Conservation (phyloP, 2,888 invertebrate genomes). For the Leucozona laternaria region DNA sequence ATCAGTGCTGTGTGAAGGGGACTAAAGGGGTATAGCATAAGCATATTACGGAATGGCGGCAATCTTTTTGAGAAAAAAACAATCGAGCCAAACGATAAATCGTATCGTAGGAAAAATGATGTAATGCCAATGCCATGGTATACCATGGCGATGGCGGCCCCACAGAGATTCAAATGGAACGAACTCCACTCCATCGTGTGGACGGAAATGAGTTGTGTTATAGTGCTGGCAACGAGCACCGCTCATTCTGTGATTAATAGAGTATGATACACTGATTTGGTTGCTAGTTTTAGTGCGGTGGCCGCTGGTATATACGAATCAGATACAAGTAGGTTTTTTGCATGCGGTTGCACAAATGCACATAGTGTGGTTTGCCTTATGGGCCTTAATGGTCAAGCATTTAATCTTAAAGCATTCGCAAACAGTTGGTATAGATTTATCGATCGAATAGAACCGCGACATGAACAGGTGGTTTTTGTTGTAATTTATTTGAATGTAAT, state of each 20-base stretch:
- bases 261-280: constrained; percentile 67
- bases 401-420: constrained; percentile 62
- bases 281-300: constrained; percentile 13
- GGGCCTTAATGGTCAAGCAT: constrained; percentile 68
- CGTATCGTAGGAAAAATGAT: constrained; percentile 70
- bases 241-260: constrained; percentile 68
- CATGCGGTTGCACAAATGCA: constrained; percentile 52
- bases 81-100: constrained; percentile 70
- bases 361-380: constrained; percentile 66
- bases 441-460: constrained; percentile 26
- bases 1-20: constrained; percentile 7
- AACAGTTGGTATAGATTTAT: constrained; percentile 62
- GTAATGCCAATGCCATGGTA: constrained; percentile 58
- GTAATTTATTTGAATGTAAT: constrained; percentile 66
- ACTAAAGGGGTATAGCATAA: neutral
- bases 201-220: constrained; percentile 68
- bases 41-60: constrained; percentile 63
- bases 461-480: constrained; percentile 62
- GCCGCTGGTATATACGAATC: constrained; percentile 30
- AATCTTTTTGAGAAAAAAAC: constrained; percentile 70
- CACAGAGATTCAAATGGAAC: constrained; percentile 44
- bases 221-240: constrained; percentile 21
- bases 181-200: constrained; percentile 42
- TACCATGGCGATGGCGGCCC: constrained; percentile 1
- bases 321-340: constrained; percentile 26